Evolutionary conservation across 2,888 invertebrate genomes (phyloP).

Genomic region (Harmothoe impar): DNA sequence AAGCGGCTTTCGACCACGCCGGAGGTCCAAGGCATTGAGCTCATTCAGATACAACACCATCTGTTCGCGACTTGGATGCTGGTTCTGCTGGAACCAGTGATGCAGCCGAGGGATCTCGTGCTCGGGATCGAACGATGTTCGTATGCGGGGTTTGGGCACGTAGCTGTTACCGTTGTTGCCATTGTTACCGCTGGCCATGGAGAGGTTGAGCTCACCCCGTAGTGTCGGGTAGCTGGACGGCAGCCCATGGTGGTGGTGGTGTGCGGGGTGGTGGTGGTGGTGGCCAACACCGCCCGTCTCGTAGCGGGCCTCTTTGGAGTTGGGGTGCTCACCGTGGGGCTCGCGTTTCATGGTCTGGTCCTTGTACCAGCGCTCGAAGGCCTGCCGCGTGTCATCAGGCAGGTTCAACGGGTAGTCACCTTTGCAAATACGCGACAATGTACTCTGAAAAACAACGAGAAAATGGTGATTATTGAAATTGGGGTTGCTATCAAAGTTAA

Average conservation of each 20-base stretch:
- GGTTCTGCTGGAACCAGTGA: slow-evolving; percentile 98
- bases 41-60: slow-evolving; percentile 97
- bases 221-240: slow-evolving; percentile 58
- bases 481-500: neutral
- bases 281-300: neutral
- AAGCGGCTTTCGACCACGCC: slow-evolving; percentile 92
- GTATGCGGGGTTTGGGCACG: slow-evolving; percentile 88
- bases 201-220: slow-evolving; percentile 22
- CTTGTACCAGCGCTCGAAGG: slow-evolving; percentile 95
- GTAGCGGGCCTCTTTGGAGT: slow-evolving; percentile 70
- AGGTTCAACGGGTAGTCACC: slow-evolving; percentile 87
- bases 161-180: slow-evolving; percentile 9
- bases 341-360: slow-evolving; percentile 64
- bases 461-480: neutral
- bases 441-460: slow-evolving; percentile 74
- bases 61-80: slow-evolving; percentile 97
- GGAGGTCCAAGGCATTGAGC: slow-evolving; percentile 94
- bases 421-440: slow-evolving; percentile 91
- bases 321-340: neutral
- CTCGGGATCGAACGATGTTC: slow-evolving; percentile 98
- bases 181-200: slow-evolving; percentile 27
- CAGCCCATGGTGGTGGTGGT: slow-evolving; percentile 65
- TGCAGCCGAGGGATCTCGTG: slow-evolving; percentile 97
- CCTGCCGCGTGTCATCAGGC: slow-evolving; percentile 92
- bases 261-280: slow-evolving; percentile 57